These are phyloP conservation scores for Ptychoptera contaminata DNA, from an alignment of 2,888 invertebrate genomes.

Conservation along the genomic window DNA sequence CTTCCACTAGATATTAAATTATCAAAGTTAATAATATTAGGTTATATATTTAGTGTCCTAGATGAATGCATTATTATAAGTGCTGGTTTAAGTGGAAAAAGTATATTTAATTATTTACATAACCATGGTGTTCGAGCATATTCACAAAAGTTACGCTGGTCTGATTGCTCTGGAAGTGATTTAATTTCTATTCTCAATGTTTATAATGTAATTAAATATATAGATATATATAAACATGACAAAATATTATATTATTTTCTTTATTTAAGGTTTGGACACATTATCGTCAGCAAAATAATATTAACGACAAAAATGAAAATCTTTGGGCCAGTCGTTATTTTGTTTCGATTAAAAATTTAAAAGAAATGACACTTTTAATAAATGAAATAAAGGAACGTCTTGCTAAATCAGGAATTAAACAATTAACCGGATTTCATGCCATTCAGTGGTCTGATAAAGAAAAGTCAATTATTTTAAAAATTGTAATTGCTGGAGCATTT, in stretches of 20 bases:
- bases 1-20: conserved; percentile 72
- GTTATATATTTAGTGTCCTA: conserved; percentile 70
- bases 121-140: conserved; percentile 51
- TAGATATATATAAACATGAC: neutral
- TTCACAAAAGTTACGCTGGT: conserved; percentile 63
- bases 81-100: conserved; percentile 67
- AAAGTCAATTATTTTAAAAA: conserved; percentile 48
- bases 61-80: conserved; percentile 60
- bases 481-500: conserved; percentile 47
- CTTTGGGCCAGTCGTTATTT: conserved; percentile 55
- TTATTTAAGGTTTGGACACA: conserved; percentile 47
- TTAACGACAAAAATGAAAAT: conserved; percentile 34
- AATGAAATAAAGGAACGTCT: conserved; percentile 52
- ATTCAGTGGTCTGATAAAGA: conserved; percentile 34
- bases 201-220: conserved; percentile 41
- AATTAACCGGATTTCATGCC: conserved; percentile 30
- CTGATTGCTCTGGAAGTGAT: conserved; percentile 67
- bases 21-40: conserved; percentile 71
- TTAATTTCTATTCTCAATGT: conserved; percentile 66
- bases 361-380: conserved; percentile 56
- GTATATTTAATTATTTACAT: conserved; percentile 61
- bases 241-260: conserved; percentile 1
- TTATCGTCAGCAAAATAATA: conserved; percentile 40
- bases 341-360: conserved; percentile 53
- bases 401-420: conserved; percentile 39